Evolutionary conservation across 2,888 invertebrate genomes (phyloP).

Genomic region (Nemoura dubitans): DNA sequence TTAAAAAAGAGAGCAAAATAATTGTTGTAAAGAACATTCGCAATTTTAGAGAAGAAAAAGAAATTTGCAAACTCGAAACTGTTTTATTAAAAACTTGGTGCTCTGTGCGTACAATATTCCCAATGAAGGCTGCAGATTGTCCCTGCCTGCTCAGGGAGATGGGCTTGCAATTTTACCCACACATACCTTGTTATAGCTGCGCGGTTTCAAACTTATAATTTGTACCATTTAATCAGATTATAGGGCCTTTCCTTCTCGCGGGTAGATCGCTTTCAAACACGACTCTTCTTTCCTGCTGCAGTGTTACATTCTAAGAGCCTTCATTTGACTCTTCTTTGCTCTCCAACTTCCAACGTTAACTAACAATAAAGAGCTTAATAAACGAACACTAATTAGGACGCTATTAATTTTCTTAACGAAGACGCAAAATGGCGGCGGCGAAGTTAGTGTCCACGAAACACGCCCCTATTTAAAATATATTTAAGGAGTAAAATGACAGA

Average conservation of each 20-base stretch:
- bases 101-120: neutral
- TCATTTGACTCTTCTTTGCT: conserved; percentile 25
- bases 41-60: neutral
- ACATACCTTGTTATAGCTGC: conserved; percentile 1
- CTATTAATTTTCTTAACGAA: conserved; percentile 29
- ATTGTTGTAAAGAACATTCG: neutral
- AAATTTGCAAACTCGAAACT: neutral
- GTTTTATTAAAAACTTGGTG: neutral
- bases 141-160: neutral
- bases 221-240: conserved; percentile 23
- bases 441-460: neutral
- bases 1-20: neutral
- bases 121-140: neutral
- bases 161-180: neutral
- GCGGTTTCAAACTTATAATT: conserved; percentile 30
- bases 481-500: neutral
- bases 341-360: conserved; percentile 26
- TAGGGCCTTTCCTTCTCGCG: neutral
- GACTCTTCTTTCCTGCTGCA: neutral
- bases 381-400: conserved; percentile 26
- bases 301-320: conserved; percentile 1
- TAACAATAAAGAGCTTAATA: conserved; percentile 32
- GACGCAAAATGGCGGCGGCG: conserved; percentile 20
- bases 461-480: neutral
- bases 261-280: neutral